phyloP scores from a whole-genome alignment of 1,140 invertebrate genomes.

The Cardiocondyla obscurior region DNA sequence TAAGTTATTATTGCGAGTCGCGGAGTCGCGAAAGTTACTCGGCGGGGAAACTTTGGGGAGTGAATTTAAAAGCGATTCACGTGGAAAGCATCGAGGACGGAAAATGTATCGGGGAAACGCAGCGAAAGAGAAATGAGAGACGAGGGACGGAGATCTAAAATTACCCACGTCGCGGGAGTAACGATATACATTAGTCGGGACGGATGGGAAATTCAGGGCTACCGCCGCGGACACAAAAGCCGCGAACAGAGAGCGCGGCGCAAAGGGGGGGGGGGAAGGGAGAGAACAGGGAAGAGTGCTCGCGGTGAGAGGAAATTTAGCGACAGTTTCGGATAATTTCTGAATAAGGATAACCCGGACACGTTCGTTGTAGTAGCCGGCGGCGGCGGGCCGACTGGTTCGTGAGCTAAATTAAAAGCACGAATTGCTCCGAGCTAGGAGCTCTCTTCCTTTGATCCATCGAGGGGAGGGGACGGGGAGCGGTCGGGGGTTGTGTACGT shows the following conservation, averaged over 20 bases:
- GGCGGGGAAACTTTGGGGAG: neutral
- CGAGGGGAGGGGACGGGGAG: constrained; percentile 64
- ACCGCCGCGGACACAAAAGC: constrained; percentile 2
- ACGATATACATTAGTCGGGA: constrained; percentile 35
- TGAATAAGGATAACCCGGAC: constrained; percentile 65
- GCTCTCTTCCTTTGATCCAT: constrained; percentile 78
- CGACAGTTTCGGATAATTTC: constrained; percentile 56
- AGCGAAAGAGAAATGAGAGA: constrained; percentile 21
- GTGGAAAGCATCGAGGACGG: constrained; percentile 17
- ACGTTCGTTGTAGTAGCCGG: constrained; percentile 64
- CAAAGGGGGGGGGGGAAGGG: neutral
- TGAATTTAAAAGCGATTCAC: constrained; percentile 44
- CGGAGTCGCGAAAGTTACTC: constrained; percentile 19
- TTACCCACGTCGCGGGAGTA: constrained; percentile 21
- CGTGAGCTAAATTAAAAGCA: constrained; percentile 82
- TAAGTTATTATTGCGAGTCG: constrained; percentile 22
- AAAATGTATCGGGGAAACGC: constrained; percentile 38
- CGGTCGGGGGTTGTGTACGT: constrained; percentile 71
- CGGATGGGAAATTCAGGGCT: constrained; percentile 6
- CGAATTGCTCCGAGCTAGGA: constrained; percentile 73
- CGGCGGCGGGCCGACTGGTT: constrained; percentile 68
- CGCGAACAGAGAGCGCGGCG: neutral
- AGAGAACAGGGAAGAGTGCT: neutral
- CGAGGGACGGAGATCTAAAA: constrained; percentile 13
- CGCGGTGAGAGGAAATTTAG: constrained; percentile 54